These are phyloP conservation scores for Anas bahamensis DNA, from an alignment of 2,797 vertebrate genomes.

Conservation along the genomic window DNA sequence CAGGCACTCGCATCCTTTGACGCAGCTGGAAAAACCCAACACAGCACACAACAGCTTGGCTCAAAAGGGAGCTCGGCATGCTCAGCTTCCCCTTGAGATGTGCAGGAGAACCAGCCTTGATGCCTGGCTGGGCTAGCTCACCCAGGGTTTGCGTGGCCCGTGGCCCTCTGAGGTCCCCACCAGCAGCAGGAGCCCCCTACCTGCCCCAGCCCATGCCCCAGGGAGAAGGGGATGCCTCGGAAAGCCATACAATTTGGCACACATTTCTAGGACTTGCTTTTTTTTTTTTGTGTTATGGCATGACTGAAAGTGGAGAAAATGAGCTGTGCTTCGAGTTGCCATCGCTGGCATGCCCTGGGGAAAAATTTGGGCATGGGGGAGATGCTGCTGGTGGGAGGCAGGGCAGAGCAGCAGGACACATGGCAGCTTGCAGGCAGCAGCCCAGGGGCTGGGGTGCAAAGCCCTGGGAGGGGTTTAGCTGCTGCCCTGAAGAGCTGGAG, in stretches of 20 bases:
- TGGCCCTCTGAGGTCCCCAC: background rate
- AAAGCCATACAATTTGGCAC: background rate
- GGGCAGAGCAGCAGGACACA: background rate
- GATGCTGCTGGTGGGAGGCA: background rate
- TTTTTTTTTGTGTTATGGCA: background rate
- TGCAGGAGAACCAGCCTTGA: background rate
- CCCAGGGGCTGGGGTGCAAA: background rate
- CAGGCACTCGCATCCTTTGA: slow-evolving; percentile 31
- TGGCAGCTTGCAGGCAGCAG: background rate
- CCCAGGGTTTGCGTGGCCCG: background rate
- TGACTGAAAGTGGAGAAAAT: background rate
- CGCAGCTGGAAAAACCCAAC: slow-evolving; percentile 37
- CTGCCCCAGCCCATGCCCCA: fast-evolving
- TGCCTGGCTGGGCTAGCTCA: background rate
- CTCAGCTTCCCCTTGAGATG: background rate
- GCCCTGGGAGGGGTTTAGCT: background rate
- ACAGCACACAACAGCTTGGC: background rate
- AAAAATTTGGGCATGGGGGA: fast-evolving
- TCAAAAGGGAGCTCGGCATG: background rate
- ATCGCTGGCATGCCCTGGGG: background rate
- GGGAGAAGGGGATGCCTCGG: background rate
- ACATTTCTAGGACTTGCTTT: background rate
- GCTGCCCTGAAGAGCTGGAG: background rate
- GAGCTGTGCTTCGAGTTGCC: background rate
- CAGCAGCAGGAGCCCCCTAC: background rate